Evolutionary conservation across 2,113 vertebrate species (phyloP).

Genomic region (Jacana jacana): DNA sequence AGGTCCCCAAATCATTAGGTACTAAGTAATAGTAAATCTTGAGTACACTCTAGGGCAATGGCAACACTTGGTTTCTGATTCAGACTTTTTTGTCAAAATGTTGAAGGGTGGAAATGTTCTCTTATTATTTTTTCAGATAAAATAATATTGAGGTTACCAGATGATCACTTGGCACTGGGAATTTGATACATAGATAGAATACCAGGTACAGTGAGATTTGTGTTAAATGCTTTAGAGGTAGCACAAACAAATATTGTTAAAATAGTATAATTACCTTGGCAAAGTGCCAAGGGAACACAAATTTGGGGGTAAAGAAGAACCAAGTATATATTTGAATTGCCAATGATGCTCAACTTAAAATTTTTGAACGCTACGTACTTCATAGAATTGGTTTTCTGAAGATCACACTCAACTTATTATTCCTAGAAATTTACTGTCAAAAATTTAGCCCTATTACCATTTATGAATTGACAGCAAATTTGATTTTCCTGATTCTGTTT

Average conservation of each 20-base stretch:
- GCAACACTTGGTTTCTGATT: not conserved
- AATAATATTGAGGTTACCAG: not conserved
- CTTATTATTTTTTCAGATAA: not conserved
- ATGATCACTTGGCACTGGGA: not conserved
- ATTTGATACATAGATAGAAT: not conserved
- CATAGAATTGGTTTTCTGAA: not conserved
- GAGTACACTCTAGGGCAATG: not conserved
- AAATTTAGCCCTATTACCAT: not conserved
- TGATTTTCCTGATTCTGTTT: not conserved
- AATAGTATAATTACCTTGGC: not conserved
- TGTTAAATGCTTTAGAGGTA: not conserved
- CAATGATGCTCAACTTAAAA: not conserved
- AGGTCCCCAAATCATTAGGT: not conserved
- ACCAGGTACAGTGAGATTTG: not conserved
- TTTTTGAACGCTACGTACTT: not conserved
- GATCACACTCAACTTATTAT: not conserved
- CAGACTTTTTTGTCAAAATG: not conserved
- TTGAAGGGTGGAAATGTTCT: not conserved
- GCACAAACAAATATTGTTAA: not conserved
- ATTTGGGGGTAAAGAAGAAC: not conserved
- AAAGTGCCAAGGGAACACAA: not conserved
- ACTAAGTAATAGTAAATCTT: not conserved
- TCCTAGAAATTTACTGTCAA: not conserved
- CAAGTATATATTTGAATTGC: not conserved
- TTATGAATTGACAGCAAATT: not conserved